A percentile compares a stretch with the other conserved stretches of the same genome.
These are phyloP conservation scores for Drosophila gunungcola DNA, from an alignment of 1,140 invertebrate species.

Conservation along the genomic window DNA sequence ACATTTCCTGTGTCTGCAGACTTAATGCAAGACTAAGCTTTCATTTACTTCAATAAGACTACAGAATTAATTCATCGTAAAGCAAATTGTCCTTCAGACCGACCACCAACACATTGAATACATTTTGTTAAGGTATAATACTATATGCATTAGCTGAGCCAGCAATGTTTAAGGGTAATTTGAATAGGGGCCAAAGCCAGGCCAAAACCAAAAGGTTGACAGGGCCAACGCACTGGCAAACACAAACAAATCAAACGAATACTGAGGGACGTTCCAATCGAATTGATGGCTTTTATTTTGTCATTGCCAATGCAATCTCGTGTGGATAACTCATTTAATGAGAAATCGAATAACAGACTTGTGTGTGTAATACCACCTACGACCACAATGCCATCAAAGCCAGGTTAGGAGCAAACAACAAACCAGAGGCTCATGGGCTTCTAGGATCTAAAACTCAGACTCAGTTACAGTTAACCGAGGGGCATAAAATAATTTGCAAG, in stretches of 20 bases:
- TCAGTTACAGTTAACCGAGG: constrained; percentile 60
- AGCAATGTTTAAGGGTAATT: constrained; percentile 70
- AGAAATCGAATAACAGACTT: constrained; percentile 66
- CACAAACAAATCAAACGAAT: neutral
- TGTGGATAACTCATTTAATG: constrained; percentile 77
- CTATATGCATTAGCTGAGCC: constrained; percentile 45
- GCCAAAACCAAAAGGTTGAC: constrained; percentile 17
- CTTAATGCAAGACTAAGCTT: constrained; percentile 10
- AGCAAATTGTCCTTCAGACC: constrained; percentile 31
- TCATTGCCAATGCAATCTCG: constrained; percentile 54
- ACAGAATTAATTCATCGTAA: constrained; percentile 49
- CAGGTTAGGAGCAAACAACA: constrained; percentile 14
- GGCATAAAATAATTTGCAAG: constrained; percentile 76
- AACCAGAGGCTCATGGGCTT: neutral
- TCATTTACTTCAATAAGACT: constrained; percentile 40
- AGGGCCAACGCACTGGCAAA: neutral
- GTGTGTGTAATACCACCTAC: constrained; percentile 14
- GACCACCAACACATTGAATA: constrained; percentile 12
- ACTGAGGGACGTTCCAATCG: constrained; percentile 58
- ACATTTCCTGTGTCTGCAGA: neutral
- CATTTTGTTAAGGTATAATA: neutral
- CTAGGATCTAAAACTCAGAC: constrained; percentile 3
- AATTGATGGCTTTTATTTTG: constrained; percentile 65
- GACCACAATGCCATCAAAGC: constrained; percentile 37
- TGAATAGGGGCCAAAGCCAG: constrained; percentile 48